These are phyloP conservation scores for Poecilia picta DNA, from an alignment of 2,797 vertebrate species.

Conservation along the genomic window DNA sequence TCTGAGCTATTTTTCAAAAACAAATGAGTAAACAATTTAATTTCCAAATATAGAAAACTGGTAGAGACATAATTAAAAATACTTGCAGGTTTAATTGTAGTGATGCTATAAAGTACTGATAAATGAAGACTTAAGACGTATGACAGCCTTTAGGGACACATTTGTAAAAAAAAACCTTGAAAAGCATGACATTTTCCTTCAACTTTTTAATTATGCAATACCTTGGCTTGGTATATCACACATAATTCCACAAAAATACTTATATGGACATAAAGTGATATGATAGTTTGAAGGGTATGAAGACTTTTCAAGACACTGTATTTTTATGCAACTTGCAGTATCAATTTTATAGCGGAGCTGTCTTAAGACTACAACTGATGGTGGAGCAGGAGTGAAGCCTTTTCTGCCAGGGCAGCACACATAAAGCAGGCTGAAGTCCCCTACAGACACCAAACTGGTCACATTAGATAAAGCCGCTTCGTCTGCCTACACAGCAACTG, in stretches of 20 bases:
- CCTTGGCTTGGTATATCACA: background rate
- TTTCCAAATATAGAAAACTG: background rate
- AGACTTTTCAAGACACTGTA: background rate
- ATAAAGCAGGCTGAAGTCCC: slow-evolving; percentile 46
- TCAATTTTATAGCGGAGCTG: background rate
- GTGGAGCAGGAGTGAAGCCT: slow-evolving; percentile 8
- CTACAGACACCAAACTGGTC: slow-evolving; percentile 46
- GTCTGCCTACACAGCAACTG: slow-evolving; percentile 25
- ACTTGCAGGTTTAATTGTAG: background rate
- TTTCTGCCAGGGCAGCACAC: slow-evolving; percentile 52
- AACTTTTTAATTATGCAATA: background rate
- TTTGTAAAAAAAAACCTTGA: background rate
- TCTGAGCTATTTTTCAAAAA: background rate
- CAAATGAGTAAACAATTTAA: background rate
- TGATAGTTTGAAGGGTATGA: background rate
- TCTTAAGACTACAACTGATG: slow-evolving; percentile 1
- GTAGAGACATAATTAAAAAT: background rate
- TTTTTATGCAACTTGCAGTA: background rate
- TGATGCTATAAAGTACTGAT: background rate
- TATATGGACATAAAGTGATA: background rate
- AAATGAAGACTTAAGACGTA: background rate
- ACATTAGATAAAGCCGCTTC: slow-evolving; percentile 55
- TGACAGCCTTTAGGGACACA: background rate
- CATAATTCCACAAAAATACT: background rate
- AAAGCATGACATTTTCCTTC: background rate